phyloP scores from a whole-genome alignment of 2,113 vertebrate species.

The Campylomormyrus numenius region DNA sequence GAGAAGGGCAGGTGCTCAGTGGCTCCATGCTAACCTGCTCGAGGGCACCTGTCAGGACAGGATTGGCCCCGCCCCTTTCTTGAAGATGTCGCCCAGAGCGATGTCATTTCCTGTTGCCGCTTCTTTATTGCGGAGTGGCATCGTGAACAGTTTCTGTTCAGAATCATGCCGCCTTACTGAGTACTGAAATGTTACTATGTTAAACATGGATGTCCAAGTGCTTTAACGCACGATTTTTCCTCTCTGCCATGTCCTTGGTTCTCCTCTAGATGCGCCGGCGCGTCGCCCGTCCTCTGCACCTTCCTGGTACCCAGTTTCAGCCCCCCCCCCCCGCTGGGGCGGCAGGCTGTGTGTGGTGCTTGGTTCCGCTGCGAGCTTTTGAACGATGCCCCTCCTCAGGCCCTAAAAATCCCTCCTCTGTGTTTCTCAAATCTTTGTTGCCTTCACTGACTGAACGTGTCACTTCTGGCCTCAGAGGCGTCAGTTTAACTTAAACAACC shows the following conservation, averaged over 20 bases:
- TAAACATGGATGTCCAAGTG: not conserved
- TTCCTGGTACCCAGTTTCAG: not conserved
- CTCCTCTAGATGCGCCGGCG: constrained; percentile 33
- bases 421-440: constrained; percentile 55
- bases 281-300: constrained; percentile 33
- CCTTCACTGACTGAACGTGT: constrained; percentile 53
- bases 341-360: constrained; percentile 57
- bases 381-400: constrained; percentile 38
- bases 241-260: constrained; percentile 16
- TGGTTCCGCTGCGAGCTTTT: constrained; percentile 44
- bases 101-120: not conserved
- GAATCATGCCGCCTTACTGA: not conserved
- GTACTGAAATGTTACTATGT: not conserved
- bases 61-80: constrained; percentile 27
- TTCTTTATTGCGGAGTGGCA: not conserved
- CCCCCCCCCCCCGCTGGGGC: not conserved
- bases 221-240: not conserved
- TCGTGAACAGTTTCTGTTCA: not conserved
- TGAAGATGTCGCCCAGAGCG: not conserved
- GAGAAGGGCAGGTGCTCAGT: constrained; percentile 44
- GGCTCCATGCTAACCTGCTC: constrained; percentile 31
- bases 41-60: constrained; percentile 33
- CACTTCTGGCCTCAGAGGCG: constrained; percentile 53
- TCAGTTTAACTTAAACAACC: constrained; percentile 55
- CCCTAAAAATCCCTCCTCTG: constrained; percentile 52